Conservation (phyloP, 2,113 vertebrate genomes). For the Cyprinodon brontotheroides region DNA sequence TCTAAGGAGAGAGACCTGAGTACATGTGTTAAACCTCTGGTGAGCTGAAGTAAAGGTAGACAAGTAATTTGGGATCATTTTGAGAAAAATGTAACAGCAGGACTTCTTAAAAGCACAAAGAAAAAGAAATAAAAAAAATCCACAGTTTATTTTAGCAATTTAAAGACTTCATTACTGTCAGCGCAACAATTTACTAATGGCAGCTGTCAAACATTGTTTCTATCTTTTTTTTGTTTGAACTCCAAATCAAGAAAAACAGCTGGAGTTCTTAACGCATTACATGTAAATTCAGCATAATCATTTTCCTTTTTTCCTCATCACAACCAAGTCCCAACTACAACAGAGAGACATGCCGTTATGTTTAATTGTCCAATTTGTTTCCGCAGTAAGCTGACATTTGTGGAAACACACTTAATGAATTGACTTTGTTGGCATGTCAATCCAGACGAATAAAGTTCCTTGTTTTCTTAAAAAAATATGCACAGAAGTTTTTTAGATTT, state of each 20-base stretch:
- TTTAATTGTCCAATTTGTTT: slow-evolving; percentile 43
- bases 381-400: slow-evolving; percentile 24
- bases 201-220: slow-evolving; percentile 34
- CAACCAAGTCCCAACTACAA: slow-evolving; percentile 31
- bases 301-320: slow-evolving; percentile 31
- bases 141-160: slow-evolving; percentile 12
- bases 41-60: slow-evolving; percentile 9
- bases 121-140: slow-evolving; percentile 16
- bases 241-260: slow-evolving; percentile 43
- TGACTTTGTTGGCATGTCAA: slow-evolving; percentile 12
- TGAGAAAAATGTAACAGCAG: slow-evolving; percentile 21
- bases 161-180: slow-evolving; percentile 40
- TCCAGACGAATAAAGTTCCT: slow-evolving; percentile 10
- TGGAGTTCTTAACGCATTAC: slow-evolving; percentile 35
- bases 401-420: slow-evolving; percentile 20
- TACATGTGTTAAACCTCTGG: slow-evolving; percentile 41
- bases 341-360: slow-evolving; percentile 29
- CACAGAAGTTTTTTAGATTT: not conserved
- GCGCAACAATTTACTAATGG: slow-evolving; percentile 28
- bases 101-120: slow-evolving; percentile 17
- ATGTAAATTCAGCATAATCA: slow-evolving; percentile 34
- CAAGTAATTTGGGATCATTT: slow-evolving; percentile 23
- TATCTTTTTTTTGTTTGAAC: slow-evolving; percentile 43
- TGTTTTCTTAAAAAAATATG: not conserved
- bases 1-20: slow-evolving; percentile 40